phyloP scores from a whole-genome alignment of 2,888 invertebrate genomes.

The Melangyna quadrimaculata region DNA sequence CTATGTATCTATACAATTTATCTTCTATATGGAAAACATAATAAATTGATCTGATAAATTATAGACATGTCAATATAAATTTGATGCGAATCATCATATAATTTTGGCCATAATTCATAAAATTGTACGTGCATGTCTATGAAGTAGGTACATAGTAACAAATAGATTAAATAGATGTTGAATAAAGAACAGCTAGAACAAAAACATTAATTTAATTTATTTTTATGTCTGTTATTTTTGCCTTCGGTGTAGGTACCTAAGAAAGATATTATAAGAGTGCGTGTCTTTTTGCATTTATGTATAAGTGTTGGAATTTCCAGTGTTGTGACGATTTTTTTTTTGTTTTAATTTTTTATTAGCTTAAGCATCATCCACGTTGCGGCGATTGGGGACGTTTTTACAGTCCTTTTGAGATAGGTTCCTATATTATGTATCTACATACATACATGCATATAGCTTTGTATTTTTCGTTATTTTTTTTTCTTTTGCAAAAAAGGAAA shows the following conservation, averaged over 20 bases:
- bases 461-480: background rate
- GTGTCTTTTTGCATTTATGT: background rate
- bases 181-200: background rate
- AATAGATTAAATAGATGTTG: background rate
- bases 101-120: background rate
- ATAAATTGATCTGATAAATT: conserved; percentile 20
- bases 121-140: too few species aligned
- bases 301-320: background rate
- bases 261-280: background rate
- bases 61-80: background rate
- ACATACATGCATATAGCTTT: background rate
- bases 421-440: background rate
- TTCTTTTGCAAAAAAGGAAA: conserved; percentile 1
- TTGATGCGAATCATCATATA: background rate
- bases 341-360: conserved; percentile 30
- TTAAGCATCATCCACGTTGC: conserved; percentile 32
- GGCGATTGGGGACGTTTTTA: conserved; percentile 21
- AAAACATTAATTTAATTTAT: conserved; percentile 46
- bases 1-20: background rate
- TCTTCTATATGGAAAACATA: background rate
- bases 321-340: conserved; percentile 21
- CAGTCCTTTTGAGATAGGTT: conserved; percentile 59
- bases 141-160: too few species aligned
- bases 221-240: conserved; percentile 37
- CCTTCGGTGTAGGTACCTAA: background rate